phyloP scores from a whole-genome alignment of 2,888 invertebrate species.

The Deilephila elpenor region DNA sequence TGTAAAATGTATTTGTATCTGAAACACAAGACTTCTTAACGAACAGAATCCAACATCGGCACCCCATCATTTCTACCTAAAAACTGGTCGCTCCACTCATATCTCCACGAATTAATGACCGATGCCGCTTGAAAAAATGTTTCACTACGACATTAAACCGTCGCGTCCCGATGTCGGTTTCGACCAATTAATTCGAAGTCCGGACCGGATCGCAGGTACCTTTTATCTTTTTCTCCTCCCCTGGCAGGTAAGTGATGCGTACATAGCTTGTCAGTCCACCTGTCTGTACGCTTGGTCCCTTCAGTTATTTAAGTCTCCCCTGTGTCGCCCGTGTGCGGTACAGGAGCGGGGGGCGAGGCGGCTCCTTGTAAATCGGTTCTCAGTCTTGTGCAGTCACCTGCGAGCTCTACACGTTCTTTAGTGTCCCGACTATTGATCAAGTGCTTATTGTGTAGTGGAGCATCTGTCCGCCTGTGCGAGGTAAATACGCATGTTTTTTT shows the following conservation, averaged over 20 bases:
- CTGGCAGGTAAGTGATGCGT: constrained; percentile 74
- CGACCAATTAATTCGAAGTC: constrained; percentile 69
- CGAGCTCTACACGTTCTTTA: constrained; percentile 67
- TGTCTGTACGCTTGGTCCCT: constrained; percentile 61
- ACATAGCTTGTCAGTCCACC: constrained; percentile 61
- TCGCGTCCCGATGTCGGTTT: constrained; percentile 57
- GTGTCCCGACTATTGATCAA: constrained; percentile 59
- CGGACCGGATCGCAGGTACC: constrained; percentile 73
- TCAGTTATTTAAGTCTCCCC: constrained; percentile 59
- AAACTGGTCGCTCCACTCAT: background rate
- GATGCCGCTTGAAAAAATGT: constrained; percentile 32
- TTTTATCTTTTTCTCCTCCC: constrained; percentile 57
- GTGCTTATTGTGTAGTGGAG: constrained; percentile 64
- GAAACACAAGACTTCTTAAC: background rate
- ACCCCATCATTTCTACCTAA: constrained; percentile 20
- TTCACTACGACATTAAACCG: constrained; percentile 35
- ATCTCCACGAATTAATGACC: constrained; percentile 38
- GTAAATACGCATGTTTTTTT: constrained; percentile 52
- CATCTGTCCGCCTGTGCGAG: constrained; percentile 56
- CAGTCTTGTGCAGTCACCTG: constrained; percentile 76
- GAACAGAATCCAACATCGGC: constrained; percentile 1
- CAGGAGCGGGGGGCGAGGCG: constrained; percentile 54
- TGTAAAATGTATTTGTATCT: background rate
- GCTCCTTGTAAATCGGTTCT: constrained; percentile 51
- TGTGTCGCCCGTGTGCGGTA: constrained; percentile 53